Evolutionary conservation across 2,797 vertebrate species (phyloP), one percentile per base, ranked within the genome.

Genomic region (Cichlasoma orientale): DNA sequence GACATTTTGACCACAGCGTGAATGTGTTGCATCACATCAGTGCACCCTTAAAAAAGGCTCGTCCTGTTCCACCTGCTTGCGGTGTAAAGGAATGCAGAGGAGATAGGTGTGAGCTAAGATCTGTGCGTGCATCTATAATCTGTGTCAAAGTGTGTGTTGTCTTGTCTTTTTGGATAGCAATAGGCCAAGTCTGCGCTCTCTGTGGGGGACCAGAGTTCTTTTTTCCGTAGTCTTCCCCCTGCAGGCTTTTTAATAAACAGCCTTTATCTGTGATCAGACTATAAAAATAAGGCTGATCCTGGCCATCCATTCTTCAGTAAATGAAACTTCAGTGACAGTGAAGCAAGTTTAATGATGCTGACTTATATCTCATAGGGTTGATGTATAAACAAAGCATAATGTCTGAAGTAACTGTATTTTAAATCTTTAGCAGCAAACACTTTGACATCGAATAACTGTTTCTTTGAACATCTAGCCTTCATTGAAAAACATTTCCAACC

Each of bases 231-330:
- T 75, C 54, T 71, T 68, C 18, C 23, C 63, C 84, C 80, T 79
- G 81, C 70, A 80, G 90, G 72, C 72, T 77, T 89, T 91, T 91
- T 92, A 90, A 92, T 92, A 91, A 92, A 82, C 81, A 83, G 71
- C 68, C 44, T 82, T 83, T 85, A 88, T 89, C 87, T 87, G 72
- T 70, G 85, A 82, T 89, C 80, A 79, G 61, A 3, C 82, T 86
- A 27, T 2, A 85, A 89, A 56, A 86, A 88, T 79, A 87, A 31
- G 52, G 36, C 58, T 80, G 63, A 73, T 6, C 11, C 19, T 2
- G 16, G 21, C 23, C 29, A 5, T 27, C 55, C 59, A 50, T 61
- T 71, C 68, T 59, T n/a, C 33, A 88, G 87, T 83, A 89, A 88
- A 84, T 74, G 50, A 7, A 78, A 73, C 18, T 19, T 31, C n/a